Evolutionary conservation across 2,797 vertebrate genomes (phyloP), one percentile per base, ranked within the genome.

Genomic region (Pyrrhura leucotis): DNA sequence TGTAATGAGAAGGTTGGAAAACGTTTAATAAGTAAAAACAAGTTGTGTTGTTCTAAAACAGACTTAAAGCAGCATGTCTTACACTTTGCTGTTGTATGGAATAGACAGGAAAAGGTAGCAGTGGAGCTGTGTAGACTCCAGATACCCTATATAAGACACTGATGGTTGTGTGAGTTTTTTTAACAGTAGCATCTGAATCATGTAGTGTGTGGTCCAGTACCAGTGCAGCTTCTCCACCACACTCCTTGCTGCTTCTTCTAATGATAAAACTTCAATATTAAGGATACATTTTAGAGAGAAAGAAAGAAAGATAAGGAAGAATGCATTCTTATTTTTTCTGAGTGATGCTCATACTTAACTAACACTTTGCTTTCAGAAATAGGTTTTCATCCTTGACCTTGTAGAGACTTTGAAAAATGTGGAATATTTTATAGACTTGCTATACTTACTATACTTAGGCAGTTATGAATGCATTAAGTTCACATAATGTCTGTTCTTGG

Each of bases 321-420:
- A 54, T 63, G 7, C 65, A 7, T 23, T 73, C 13, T 42, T 71
- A 2, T 14, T 47, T 63, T 13, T 76, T 82, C 21, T 12, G 62
- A 39, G 4, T 7, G 6, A 26, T 85, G 42, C 8, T 4, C 4
- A 3, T 71, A 47, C 31, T 48, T 67, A n/a, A 68, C 22, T 22
- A 62, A 48, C 39, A 7, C 9, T 69, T 82, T 13, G 3, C 45
- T 92, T 83, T 65, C 15, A 45, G 44, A 20, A 68, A 14, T 2
- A 18, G 28, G 6, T 62, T 80, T 91, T 84, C 62, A 71, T 84
- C 83, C 33, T 75, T 74, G n/a, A 19, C 44, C 15, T 92, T 89
- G 14, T 68, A 39, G 53, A 85, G 29, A 35, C n/a, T 47, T 93
- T 63, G 48, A 50, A 93, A 86, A 83, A n/a, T 3, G 7, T 15